Evolutionary conservation across 2,797 vertebrate genomes (phyloP).

Genomic region (Emys orbicularis): DNA sequence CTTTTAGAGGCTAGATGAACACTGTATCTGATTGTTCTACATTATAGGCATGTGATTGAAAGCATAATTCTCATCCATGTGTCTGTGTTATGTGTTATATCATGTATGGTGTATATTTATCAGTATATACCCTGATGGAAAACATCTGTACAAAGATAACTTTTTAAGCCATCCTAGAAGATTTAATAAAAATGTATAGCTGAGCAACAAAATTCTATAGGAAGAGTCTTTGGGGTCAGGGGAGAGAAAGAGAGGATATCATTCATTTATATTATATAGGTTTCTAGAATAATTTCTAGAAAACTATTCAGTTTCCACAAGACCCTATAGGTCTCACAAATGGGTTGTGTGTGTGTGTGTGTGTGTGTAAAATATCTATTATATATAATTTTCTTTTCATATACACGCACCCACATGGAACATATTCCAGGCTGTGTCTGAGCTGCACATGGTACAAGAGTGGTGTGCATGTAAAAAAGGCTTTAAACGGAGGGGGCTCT

Average conservation of each 20-base stretch:
- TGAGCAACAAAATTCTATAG: neutral
- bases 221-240: neutral
- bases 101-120: neutral
- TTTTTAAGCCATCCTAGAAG: neutral
- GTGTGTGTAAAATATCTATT: too few relatives aligned
- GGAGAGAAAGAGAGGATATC: neutral
- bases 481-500: neutral
- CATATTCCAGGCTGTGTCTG: neutral
- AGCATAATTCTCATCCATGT: neutral
- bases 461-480: neutral
- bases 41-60: neutral
- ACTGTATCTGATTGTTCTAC: neutral
- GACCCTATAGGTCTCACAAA: too few relatives aligned
- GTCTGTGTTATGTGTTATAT: neutral
- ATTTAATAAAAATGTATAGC: neutral
- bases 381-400: too few relatives aligned
- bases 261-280: neutral
- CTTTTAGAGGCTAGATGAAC: slow-evolving; percentile 20
- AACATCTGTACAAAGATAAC: neutral
- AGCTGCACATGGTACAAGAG: neutral
- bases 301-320: neutral
- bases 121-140: neutral
- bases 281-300: neutral
- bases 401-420: too few relatives aligned
- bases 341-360: too few relatives aligned